Evolutionary conservation across 2,888 invertebrate genomes (phyloP), one percentile per base, ranked within the genome.

Genomic region (Acleris cristana): DNA sequence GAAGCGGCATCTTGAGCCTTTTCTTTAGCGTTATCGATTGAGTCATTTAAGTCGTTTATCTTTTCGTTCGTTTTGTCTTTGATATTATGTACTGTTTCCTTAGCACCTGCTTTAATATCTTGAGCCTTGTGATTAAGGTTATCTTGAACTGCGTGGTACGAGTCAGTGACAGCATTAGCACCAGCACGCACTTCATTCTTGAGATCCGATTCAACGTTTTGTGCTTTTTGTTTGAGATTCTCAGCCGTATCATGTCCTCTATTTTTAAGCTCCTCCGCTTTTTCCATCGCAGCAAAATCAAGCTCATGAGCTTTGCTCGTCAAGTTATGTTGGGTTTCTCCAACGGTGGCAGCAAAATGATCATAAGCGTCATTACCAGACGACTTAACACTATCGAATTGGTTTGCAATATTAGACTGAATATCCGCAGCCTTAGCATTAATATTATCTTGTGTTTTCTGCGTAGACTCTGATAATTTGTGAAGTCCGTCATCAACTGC

Each of bases 201-300:
- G 3, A 85, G 57, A 65, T 86, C 83, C 26, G 85, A 80, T 63
- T 79, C 79, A 49, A 85, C 68, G 59, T 80, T 81, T 58, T 83
- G 77, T 7, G 73, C 76, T 61, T 80, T 79, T 18, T 82, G 74
- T 71, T 82, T 84, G 2, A 85, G 70, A 69, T 81, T 81, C 30
- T 85, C 83, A 16, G 78, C 72, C 67, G 83, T 77, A 62, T 88
- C 82, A 16, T 81, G 73, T n/a, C 85, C 84, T 72, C 80, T 77
- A 5, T 81, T 70, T 76, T 78, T 86, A 7, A 88, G 69, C 71
- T 88, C 83, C 76, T 90, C 89, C 53, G 86, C 88, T 69, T 83
- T 81, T 80, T 91, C 90, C 74, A 76, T 82, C 6, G 89, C 87
- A 56, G 86, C 82, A 66, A 90, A 89, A 72, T 90, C 86, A n/a